phyloP scores from a whole-genome alignment of 2,797 vertebrate genomes.

The Argya squamiceps region DNA sequence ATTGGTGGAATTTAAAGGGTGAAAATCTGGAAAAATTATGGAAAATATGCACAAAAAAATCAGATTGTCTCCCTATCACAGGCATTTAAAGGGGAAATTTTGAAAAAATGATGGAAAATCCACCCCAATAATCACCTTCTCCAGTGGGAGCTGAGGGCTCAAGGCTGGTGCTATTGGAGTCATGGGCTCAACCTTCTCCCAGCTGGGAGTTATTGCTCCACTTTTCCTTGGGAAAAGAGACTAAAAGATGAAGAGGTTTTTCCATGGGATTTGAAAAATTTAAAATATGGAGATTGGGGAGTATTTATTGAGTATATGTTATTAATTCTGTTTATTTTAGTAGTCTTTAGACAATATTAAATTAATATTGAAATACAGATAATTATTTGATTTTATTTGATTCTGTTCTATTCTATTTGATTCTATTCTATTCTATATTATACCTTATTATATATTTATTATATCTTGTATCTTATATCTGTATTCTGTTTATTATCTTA shows the following conservation, averaged over 20 bases:
- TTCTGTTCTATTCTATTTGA: neutral
- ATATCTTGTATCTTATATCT: no score
- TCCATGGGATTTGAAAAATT: neutral
- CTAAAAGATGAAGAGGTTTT: neutral
- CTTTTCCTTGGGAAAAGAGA: neutral
- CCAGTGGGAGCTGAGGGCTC: no score
- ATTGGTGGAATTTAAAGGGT: neutral
- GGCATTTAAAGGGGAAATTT: neutral
- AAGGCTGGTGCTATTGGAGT: rapidly evolving
- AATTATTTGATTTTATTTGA: neutral
- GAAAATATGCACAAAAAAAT: neutral
- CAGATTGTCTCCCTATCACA: rapidly evolving
- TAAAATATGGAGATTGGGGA: neutral
- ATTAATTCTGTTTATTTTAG: neutral
- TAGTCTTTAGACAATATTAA: no score
- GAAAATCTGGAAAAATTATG: neutral
- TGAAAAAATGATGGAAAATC: neutral
- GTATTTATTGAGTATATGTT: neutral
- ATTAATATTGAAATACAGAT: neutral
- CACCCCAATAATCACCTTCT: neutral
- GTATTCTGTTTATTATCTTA: neutral
- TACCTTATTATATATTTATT: neutral
- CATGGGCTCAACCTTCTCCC: neutral
- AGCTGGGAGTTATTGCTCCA: neutral
- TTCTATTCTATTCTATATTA: no score